phyloP scores from a whole-genome alignment of 2,797 vertebrate genomes.

The Poecile montanus region DNA sequence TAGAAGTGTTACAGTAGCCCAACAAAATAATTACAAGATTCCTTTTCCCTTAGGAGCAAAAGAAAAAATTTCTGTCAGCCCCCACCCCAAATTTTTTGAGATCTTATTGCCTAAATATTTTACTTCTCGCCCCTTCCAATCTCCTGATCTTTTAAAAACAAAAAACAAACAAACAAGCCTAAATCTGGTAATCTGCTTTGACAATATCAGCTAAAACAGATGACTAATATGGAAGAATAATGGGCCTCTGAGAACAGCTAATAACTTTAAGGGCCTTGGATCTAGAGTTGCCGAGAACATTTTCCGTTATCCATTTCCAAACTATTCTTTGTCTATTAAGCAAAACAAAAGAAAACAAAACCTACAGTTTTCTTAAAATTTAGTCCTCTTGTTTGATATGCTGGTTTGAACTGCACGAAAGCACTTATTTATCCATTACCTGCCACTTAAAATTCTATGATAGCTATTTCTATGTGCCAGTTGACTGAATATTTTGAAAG shows the following conservation, averaged over 20 bases:
- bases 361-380: neutral
- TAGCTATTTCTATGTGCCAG: neutral
- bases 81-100: neutral
- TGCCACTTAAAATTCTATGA: neutral
- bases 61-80: neutral
- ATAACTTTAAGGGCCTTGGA: neutral
- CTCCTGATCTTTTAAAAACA: neutral
- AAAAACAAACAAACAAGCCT: neutral
- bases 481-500: conserved; percentile 12
- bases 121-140: rapidly evolving
- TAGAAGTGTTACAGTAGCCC: neutral
- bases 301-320: neutral
- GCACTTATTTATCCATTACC: neutral
- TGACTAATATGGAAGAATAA: neutral
- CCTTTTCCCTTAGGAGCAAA: neutral
- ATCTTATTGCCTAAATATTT: neutral
- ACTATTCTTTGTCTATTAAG: neutral
- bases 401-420: neutral
- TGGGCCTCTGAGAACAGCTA: neutral
- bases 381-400: neutral
- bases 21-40: neutral
- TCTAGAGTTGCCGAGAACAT: neutral
- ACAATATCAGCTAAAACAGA: neutral
- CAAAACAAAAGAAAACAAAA: neutral
- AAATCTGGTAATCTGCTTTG: neutral